Conservation (phyloP, 1,140 invertebrate genomes). For the Dreissena rostriformis region DNA sequence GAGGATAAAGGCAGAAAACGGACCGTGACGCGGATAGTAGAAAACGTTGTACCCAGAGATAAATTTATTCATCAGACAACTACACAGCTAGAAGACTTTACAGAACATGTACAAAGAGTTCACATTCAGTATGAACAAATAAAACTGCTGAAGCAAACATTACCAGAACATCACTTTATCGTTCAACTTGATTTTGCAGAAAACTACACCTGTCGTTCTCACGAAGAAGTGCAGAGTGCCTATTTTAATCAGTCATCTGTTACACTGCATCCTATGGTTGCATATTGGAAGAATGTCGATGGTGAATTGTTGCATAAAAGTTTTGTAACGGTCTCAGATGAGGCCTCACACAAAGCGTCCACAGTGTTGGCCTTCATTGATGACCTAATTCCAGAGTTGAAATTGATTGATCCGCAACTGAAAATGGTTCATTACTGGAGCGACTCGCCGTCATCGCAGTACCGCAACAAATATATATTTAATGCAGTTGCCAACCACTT, state of each 20-base stretch:
- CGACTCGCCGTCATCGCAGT: not conserved
- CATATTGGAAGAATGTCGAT: not conserved
- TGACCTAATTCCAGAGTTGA: conserved; percentile 11
- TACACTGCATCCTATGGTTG: conserved; percentile 1
- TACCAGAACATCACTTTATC: not conserved
- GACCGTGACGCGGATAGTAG: conserved; percentile 1
- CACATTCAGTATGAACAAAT: too few relatives aligned
- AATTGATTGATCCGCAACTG: not conserved
- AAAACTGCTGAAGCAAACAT: conserved; percentile 5
- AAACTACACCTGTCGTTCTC: not conserved
- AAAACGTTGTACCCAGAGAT: not conserved
- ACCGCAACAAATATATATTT: too few relatives aligned
- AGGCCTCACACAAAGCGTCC: not conserved
- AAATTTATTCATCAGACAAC: too few relatives aligned
- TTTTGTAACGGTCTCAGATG: conserved; percentile 4
- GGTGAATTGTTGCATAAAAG: conserved; percentile 2
- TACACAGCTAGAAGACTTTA: too few relatives aligned
- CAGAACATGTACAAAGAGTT: not conserved
- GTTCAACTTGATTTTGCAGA: too few relatives aligned
- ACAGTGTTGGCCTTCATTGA: conserved; percentile 2
- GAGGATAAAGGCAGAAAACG: not conserved
- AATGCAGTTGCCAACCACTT: not conserved
- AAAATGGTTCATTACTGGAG: not conserved
- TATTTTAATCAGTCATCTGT: conserved; percentile 5
- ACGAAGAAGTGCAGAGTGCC: conserved; percentile 6